phyloP scores from a whole-genome alignment of 2,113 vertebrate genomes.

The Panthera leo region DNA sequence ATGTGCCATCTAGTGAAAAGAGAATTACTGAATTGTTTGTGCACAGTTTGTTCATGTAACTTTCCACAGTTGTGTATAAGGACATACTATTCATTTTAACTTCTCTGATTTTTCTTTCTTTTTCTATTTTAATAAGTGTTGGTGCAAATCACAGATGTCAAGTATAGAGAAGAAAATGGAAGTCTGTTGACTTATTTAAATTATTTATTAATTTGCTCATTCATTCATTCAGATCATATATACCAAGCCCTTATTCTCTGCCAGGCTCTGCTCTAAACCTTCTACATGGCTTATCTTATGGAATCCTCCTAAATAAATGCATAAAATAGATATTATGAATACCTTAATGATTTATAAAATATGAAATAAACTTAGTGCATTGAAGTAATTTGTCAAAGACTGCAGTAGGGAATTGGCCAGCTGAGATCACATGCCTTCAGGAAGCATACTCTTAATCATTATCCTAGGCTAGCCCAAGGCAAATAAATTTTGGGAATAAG shows the following conservation, averaged over 20 bases:
- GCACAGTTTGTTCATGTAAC: background rate
- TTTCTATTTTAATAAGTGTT: conserved; percentile 12
- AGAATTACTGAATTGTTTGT: conserved; percentile 27
- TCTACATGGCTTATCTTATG: background rate
- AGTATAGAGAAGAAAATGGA: background rate
- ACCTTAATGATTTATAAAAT: background rate
- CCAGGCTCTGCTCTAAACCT: background rate
- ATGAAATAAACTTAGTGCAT: background rate
- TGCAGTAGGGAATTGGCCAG: background rate
- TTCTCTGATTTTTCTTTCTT: background rate
- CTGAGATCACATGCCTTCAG: background rate
- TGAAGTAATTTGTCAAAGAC: background rate
- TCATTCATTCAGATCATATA: background rate
- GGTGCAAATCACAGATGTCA: background rate
- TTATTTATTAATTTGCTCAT: background rate
- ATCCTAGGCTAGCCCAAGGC: background rate
- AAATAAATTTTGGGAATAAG: background rate
- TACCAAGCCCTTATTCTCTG: background rate
- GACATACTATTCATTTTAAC: background rate
- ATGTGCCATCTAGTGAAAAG: background rate
- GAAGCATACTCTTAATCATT: background rate
- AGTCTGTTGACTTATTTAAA: background rate
- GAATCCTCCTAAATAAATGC: background rate
- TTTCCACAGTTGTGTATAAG: background rate
- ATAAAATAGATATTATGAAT: background rate